Base-by-base conservation (phyloP, 2,113 vertebrate species). In the Plecotus auritus region DNA sequence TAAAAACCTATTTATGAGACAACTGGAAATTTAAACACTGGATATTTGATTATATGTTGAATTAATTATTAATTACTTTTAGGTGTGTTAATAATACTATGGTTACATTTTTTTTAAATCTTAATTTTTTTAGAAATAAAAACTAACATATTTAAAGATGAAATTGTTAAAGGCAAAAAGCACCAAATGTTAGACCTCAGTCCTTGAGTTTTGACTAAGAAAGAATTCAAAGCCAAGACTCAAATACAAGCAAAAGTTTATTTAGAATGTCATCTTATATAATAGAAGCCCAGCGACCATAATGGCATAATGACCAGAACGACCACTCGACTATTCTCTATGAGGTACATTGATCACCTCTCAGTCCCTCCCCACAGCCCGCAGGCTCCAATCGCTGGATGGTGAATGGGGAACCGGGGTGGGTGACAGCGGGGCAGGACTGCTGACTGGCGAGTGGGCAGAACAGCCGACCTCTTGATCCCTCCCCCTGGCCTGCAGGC, bases 111-210 rank as follows among this genome's bases (percentile, higher is more conserved):
- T 56, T 69, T 82, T 32, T 45, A 22, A 59, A 26, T 66, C 37
- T 73, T 91, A 9, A 67, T 35, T 56, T 81, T 85, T 89, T 45
- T 40, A 45, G 47, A 91, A 51, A 88, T 40, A 61, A 11, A 76
- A 76, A 81, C 37, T 70, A 93, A 91, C 85, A 54, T 77, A 82
- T 85, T 70, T 91, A 81, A 37, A 93, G 73, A 82, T 73, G 12
- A 91, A 72, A 77, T 49, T 47, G 28, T 47, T 76, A 32, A 32
- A 49, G 28, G 73, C 42, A 11, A 76, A 76, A 42, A 49, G 42
- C 28, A 70, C 42, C 42, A 47, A 17, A 76, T 49, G 73, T 32
- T 47, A 76, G 42, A 49, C 28, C 42, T 76, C 47, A 17, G 28
- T 49, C 42, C 28, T 76, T 18, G 8, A 76, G 42, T 49, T 76